Evolutionary conservation across 2,888 invertebrate species (phyloP), one percentile per base, ranked within the genome.

Genomic region (Oscheius sp.): DNA sequence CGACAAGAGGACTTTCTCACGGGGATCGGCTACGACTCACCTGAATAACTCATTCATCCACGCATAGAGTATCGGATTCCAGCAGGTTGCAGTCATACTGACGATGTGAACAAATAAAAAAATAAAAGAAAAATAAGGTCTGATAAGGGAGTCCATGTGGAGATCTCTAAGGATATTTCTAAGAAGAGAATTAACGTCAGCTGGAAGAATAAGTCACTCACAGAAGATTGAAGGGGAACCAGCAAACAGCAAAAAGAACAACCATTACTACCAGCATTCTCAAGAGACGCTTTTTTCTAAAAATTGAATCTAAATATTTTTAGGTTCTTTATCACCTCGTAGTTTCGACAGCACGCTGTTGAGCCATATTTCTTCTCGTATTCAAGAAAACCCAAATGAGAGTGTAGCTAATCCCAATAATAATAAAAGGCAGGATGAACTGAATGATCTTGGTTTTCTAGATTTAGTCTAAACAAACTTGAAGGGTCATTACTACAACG

Each of bases 231-330:
- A 97, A 86, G 0, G 90, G 90, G 74, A 89, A 89, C 79, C 97
- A 98, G 34, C 95, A 96, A n/a, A 94, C 89, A 0, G 95, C 93
- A 87, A 98, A 98, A 65, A 97, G 94, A 12, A 92, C 91, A 10
- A 90, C 97, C 97, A 98, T 98, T 1, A 94, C 93, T 71, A 97
- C 95, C 71, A 98, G 89, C 97, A 97, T 98, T 78, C 94, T 91
- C 88, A 97, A 96, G 6, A 96, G 96, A 45, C 94, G 90, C 95
- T 80, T 79, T 61, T 78, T 78, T 45, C 76, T 52, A n/a, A 23
- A 34, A 95, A 82, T 55, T 53, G 2, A 29, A 12, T 17, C 17
- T 45, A 39, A 34, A 17, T 12, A 17, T 12, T 4, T 27, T 55
- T 2, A 20, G 34, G 20, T n/a, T 29, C 48, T 3, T 8, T 57